phyloP scores from a whole-genome alignment of 2,113 vertebrate genomes.

The Prunella fulvescens region DNA sequence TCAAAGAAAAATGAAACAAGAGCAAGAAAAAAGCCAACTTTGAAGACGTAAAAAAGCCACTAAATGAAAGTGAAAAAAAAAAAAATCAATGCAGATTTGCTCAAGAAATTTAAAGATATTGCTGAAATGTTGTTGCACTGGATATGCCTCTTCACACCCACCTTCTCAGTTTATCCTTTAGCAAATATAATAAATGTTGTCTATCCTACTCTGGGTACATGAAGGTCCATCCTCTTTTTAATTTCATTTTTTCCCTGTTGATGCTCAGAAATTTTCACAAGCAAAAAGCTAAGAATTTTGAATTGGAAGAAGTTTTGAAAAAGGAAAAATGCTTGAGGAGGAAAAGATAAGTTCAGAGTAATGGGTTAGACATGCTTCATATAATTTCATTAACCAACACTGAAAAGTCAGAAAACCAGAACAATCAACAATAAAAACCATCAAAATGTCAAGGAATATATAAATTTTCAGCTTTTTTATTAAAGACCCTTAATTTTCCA shows the following conservation, averaged over 20 bases:
- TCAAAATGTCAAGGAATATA: not conserved
- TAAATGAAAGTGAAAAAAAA: not conserved
- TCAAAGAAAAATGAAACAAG: not conserved
- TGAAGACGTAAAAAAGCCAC: not conserved
- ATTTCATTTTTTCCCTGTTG: not conserved
- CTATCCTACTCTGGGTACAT: accelerated
- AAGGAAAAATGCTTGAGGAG: not conserved
- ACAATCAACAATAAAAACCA: not conserved
- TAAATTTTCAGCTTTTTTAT: not conserved
- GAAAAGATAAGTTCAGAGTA: not conserved
- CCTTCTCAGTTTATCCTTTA: not conserved
- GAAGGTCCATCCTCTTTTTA: not conserved
- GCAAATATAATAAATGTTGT: not conserved
- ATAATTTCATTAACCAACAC: not conserved
- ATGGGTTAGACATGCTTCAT: accelerated
- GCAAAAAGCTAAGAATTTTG: not conserved
- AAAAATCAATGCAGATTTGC: not conserved
- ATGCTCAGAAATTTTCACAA: not conserved
- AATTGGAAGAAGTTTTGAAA: not conserved
- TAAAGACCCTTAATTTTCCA: not conserved
- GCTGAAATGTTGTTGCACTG: not conserved
- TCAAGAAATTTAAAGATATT: not conserved
- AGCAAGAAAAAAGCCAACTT: not conserved
- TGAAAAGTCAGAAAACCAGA: not conserved
- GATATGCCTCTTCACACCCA: not conserved